Conservation (phyloP, 2,113 vertebrate species). For the Peromyscus maniculatus region DNA sequence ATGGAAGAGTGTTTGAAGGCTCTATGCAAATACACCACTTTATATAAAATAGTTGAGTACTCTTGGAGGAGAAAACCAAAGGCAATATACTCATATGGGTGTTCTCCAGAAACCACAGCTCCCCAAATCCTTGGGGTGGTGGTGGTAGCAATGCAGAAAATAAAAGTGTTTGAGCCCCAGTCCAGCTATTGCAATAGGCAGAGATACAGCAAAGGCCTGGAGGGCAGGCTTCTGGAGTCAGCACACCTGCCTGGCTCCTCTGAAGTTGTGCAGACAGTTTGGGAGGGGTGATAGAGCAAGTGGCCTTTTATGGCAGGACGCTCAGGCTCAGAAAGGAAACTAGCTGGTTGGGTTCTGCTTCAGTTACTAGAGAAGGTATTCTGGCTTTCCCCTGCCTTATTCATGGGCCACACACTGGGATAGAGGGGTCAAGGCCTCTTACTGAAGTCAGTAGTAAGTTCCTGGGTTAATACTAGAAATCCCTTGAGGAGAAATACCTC, state of each 20-base stretch:
- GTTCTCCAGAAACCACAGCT: not conserved
- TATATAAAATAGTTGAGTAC: not conserved
- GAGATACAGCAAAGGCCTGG: not conserved
- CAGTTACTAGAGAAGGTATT: not conserved
- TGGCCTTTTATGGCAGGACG: not conserved
- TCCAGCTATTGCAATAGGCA: not conserved
- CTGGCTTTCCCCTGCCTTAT: not conserved
- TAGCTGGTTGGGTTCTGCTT: not conserved
- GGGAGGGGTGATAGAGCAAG: not conserved
- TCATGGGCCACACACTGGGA: not conserved
- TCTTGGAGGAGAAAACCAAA: not conserved
- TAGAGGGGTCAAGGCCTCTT: not conserved
- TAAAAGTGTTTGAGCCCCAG: not conserved
- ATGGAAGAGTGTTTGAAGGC: not conserved
- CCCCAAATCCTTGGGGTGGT: not conserved
- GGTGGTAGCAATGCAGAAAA: conserved; percentile 19
- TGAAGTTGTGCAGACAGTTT: not conserved
- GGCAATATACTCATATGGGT: not conserved
- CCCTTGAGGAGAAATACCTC: not conserved
- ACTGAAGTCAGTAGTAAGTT: not conserved
- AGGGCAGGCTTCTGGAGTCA: not conserved
- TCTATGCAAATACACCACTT: not conserved
- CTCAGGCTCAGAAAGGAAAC: not conserved
- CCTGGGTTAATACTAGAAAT: not conserved
- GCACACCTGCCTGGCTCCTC: not conserved